Base-by-base conservation (phyloP, 2,113 vertebrate species). In the Tiliqua scincoides region DNA sequence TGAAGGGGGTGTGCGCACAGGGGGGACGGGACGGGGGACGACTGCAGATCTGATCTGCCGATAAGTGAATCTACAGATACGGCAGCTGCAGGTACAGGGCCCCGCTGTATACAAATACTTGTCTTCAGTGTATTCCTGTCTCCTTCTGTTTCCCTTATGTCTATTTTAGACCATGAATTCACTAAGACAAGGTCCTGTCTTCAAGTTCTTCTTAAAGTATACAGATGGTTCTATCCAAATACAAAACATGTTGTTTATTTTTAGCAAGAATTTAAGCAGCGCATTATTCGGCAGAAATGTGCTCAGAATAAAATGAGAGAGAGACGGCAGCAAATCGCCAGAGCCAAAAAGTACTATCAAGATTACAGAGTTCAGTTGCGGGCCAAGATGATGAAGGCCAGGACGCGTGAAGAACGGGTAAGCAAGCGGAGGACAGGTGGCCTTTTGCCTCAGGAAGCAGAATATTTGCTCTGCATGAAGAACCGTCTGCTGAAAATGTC, bases 321-420 rank as follows among this genome's bases (percentile, higher is more conserved):
- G 84, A 97, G 95, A 93, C 95, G 96, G 68, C 98, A 98, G 94
- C 98, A 99, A 94, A 86, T 91, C 0, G 97, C 96, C 11, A 96
- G 97, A 0, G 98, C 98, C 88, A 97, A 95, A 93, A 98, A 97
- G 85, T 99, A 99, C 82, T 97, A 98, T 7, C 96, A 95, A 10
- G 97, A 99, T 67, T 98, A 98, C 91, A 96, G 98, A 27, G 94
- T 97, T 32, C 98, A 99, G 94, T 90, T 98, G 82, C 96, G 94
- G 0, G 98, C 98, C 71, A 98, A 96, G 82, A 96, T 98, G 94
- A 95, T 98, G 97, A 93, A 96, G 91, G 97, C 97, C 0, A 97
- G 98, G 92, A 98, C 98, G 8, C 96, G 96, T 21, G 98, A 99
- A 93, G 98, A 99, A 95, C 95, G 87, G 97, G 98, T 98, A 93